A percentile compares a stretch with the other conserved stretches of the same genome.
These are phyloP conservation scores for Crotophaga sulcirostris DNA, from an alignment of 2,113 vertebrate genomes.

Conservation along the genomic window DNA sequence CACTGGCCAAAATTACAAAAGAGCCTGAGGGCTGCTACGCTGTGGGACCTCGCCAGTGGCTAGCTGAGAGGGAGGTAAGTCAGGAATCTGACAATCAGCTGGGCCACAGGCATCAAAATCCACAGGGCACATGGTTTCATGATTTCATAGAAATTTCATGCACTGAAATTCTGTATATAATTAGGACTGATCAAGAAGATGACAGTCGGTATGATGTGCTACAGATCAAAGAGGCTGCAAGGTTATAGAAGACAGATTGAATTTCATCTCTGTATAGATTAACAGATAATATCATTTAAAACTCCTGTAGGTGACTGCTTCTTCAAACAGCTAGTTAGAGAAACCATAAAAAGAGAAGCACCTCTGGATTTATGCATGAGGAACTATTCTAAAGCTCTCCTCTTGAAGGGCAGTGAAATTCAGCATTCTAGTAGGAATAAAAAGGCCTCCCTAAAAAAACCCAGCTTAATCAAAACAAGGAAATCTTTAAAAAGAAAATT, in stretches of 20 bases:
- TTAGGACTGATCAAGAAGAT: conserved; percentile 26
- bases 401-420: not conserved
- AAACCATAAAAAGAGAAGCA: not conserved
- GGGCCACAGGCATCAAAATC: not conserved
- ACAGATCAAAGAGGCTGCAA: conserved; percentile 19
- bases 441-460: not conserved
- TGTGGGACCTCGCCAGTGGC: not conserved
- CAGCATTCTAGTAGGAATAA: not conserved
- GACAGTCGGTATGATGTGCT: not conserved
- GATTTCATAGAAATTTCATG: not conserved
- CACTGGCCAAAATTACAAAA: not conserved
- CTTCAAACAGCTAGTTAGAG: conserved; percentile 11
- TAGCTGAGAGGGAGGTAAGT: not conserved
- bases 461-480: not conserved
- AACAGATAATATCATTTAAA: conserved; percentile 29
- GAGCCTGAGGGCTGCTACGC: not conserved
- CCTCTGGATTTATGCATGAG: not conserved
- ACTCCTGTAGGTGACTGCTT: not conserved
- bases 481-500: not conserved
- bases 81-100: not conserved
- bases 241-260: conserved; percentile 2
- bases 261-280: not conserved
- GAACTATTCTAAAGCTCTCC: not conserved
- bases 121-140: not conserved
- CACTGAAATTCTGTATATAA: not conserved